phyloP scores from a whole-genome alignment of 2,888 invertebrate species.

The Hirtodrosophila alboralis region DNA sequence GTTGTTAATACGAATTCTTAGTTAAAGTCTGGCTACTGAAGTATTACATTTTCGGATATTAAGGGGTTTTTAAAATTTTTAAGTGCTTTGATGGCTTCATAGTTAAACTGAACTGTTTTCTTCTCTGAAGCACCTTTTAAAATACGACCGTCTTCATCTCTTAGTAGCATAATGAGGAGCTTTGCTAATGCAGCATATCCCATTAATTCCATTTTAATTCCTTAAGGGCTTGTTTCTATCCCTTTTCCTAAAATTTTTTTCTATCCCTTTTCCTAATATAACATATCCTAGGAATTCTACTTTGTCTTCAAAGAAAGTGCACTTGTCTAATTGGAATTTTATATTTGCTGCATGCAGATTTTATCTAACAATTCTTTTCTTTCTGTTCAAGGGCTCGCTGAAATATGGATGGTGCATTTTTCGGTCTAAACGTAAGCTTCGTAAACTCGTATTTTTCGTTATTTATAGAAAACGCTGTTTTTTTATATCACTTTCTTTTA shows the following conservation, averaged over 20 bases:
- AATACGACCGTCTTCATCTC: no score
- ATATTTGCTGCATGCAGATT: background rate
- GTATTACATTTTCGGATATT: conserved; percentile 8
- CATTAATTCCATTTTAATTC: no score
- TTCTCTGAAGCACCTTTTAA: no score
- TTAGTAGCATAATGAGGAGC: no score
- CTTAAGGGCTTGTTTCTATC: no score
- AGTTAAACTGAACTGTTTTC: background rate
- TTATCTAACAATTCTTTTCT: no score
- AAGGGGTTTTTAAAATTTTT: background rate
- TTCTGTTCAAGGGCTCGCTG: background rate
- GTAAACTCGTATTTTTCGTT: background rate
- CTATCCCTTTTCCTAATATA: no score
- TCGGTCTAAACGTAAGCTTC: background rate
- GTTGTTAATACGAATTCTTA: conserved; percentile 12
- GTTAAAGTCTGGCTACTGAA: conserved; percentile 13
- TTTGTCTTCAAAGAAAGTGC: no score
- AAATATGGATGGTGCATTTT: background rate
- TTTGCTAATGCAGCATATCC: no score
- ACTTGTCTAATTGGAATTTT: no score
- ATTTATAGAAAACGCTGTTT: conserved; percentile 8
- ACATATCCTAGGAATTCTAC: no score
- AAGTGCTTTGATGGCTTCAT: conserved; percentile 9
- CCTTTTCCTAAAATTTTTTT: no score
- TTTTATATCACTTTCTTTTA: conserved; percentile 26